Percentiles rank a stretch among this genome's conserved stretches.
Conservation (phyloP, 2,797 vertebrate species). For the Pseudotriccus pelzelni region DNA sequence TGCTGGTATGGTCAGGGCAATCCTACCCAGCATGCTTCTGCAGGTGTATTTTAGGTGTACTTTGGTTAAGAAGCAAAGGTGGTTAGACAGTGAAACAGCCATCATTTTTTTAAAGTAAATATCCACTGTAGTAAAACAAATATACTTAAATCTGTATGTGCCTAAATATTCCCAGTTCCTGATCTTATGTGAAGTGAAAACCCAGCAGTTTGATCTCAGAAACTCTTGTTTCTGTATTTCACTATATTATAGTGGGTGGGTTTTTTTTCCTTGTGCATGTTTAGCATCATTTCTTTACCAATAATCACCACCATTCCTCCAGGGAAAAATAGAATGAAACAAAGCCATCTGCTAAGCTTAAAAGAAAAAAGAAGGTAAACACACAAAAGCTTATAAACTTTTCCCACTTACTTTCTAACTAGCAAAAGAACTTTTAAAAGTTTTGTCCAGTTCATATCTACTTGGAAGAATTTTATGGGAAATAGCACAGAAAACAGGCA, state of each 20-base stretch:
- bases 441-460: neutral
- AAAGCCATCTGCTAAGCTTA: neutral
- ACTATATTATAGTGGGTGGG: neutral
- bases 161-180: accelerated
- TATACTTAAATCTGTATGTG: accelerated
- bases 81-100: neutral
- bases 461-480: neutral
- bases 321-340: neutral
- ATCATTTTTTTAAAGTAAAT: neutral
- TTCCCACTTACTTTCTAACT: neutral
- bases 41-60: neutral
- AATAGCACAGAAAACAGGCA: neutral
- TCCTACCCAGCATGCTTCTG: neutral
- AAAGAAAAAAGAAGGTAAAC: too few species aligned
- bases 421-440: neutral
- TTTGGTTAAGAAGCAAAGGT: neutral
- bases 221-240: neutral
- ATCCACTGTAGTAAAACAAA: neutral
- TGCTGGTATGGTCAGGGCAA: neutral
- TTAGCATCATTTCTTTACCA: neutral
- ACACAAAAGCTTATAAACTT: neutral
- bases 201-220: neutral
- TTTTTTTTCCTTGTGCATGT: neutral
- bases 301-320: neutral
- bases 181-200: neutral